Evolutionary conservation across 2,888 invertebrate species (phyloP).

Genomic region (Linyphia triangularis): DNA sequence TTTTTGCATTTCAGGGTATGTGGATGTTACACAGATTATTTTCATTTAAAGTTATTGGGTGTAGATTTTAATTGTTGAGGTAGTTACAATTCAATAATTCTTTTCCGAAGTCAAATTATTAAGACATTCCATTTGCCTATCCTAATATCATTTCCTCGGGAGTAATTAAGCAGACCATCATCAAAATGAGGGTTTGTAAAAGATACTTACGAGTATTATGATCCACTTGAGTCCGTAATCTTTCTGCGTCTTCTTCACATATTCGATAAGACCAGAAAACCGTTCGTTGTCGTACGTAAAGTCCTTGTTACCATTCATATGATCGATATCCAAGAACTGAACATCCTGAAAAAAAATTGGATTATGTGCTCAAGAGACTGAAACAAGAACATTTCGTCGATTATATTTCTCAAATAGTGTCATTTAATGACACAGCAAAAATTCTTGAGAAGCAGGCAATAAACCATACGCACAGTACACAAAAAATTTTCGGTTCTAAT

Average conservation of each 20-base stretch:
- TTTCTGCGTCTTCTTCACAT: slow-evolving; percentile 40
- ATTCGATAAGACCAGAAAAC: slow-evolving; percentile 72
- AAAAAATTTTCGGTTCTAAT: background rate
- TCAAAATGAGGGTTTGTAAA: background rate
- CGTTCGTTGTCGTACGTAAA: slow-evolving; percentile 78
- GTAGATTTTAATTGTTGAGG: no score
- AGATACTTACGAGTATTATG: slow-evolving; percentile 76
- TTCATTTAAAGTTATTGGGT: no score
- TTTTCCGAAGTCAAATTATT: no score
- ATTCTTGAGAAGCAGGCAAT: no score
- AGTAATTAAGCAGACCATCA: background rate
- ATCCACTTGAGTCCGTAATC: slow-evolving; percentile 67
- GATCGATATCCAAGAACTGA: slow-evolving; percentile 79
- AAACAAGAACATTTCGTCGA: no score
- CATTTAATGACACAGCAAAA: no score
- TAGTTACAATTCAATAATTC: no score
- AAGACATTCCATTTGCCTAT: no score
- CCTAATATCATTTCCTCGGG: background rate
- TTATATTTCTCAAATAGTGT: no score
- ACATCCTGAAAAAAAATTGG: slow-evolving; percentile 72
- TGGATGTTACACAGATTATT: no score
- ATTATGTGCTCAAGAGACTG: no score
- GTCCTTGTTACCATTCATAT: slow-evolving; percentile 79
- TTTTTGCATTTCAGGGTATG: no score
- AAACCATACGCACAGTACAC: background rate